Conservation (phyloP, 2,888 invertebrate species). For the Empis stercorea region DNA sequence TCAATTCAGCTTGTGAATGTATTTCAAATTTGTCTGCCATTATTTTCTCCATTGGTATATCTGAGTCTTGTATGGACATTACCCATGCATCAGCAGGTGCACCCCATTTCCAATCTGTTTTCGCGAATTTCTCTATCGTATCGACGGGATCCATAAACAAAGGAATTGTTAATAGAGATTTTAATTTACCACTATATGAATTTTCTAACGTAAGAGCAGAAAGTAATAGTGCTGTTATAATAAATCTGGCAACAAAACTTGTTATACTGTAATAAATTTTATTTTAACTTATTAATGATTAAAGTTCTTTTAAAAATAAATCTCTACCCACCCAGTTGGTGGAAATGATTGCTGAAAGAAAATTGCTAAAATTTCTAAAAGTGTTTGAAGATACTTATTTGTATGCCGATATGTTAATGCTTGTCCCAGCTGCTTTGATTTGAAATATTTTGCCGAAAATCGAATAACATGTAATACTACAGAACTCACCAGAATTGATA, state of each 20-base stretch:
- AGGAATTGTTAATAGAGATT: slow-evolving; percentile 29
- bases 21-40: slow-evolving; percentile 24
- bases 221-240: slow-evolving; percentile 24
- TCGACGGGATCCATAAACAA: slow-evolving; percentile 26
- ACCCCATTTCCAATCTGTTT: slow-evolving; percentile 27
- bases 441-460: too few relatives aligned
- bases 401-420: slow-evolving; percentile 22
- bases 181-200: slow-evolving; percentile 31
- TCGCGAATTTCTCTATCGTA: slow-evolving; percentile 25
- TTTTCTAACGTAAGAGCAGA: slow-evolving; percentile 31
- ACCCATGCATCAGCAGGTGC: slow-evolving; percentile 31
- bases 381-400: background rate
- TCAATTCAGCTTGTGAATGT: slow-evolving; percentile 22
- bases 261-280: slow-evolving; percentile 17
- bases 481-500: background rate
- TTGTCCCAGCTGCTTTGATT: slow-evolving; percentile 19
- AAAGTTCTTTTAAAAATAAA: too few relatives aligned
- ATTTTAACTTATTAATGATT: background rate
- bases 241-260: slow-evolving; percentile 23
- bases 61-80: slow-evolving; percentile 22
- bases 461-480: background rate
- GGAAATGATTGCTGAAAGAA: slow-evolving; percentile 32
- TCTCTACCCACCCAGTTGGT: slow-evolving; percentile 18
- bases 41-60: slow-evolving; percentile 24
- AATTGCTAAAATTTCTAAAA: slow-evolving; percentile 26